A percentile compares a stretch with the other conserved stretches of the same genome.
These are phyloP conservation scores for Murina feae DNA, from an alignment of 2,113 vertebrate species.

Conservation along the genomic window DNA sequence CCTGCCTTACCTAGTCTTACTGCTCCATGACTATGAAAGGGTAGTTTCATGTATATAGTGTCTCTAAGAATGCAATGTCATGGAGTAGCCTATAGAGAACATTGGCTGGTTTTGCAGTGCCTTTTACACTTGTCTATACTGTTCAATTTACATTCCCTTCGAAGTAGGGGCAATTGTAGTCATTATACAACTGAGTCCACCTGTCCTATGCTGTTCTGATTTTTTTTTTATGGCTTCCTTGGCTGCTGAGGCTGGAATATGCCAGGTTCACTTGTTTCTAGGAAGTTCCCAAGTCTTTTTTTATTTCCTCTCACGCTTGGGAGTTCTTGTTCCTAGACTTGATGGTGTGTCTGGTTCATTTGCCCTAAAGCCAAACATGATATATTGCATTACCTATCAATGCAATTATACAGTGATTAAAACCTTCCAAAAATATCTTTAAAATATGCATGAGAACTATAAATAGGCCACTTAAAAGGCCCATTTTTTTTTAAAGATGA, in stretches of 20 bases:
- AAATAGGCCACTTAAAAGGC: constrained; percentile 22
- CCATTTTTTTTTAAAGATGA: constrained; percentile 42
- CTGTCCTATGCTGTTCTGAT: not conserved
- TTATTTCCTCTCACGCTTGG: not conserved
- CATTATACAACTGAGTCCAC: not conserved
- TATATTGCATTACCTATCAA: constrained; percentile 8
- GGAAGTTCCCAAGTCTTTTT: not conserved
- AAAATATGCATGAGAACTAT: constrained; percentile 28
- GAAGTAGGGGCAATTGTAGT: not conserved
- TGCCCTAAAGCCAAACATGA: constrained; percentile 4
- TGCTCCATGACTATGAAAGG: not conserved
- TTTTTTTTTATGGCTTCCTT: not conserved
- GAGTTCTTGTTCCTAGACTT: constrained; percentile 14
- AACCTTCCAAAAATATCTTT: constrained; percentile 9
- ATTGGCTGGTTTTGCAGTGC: not conserved
- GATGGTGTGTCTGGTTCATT: not conserved
- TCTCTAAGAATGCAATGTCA: not conserved
- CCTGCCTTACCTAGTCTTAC: not conserved
- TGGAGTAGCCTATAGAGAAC: not conserved
- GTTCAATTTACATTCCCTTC: not conserved
- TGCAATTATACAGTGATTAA: constrained; percentile 1
- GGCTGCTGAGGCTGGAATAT: not conserved
- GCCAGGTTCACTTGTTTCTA: not conserved
- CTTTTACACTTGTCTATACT: not conserved
- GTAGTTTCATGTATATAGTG: not conserved